A percentile compares a stretch with the other conserved stretches of the same genome.
These are phyloP conservation scores for Aspiorhynchus laticeps DNA, from an alignment of 2,113 vertebrate genomes.

Conservation along the genomic window DNA sequence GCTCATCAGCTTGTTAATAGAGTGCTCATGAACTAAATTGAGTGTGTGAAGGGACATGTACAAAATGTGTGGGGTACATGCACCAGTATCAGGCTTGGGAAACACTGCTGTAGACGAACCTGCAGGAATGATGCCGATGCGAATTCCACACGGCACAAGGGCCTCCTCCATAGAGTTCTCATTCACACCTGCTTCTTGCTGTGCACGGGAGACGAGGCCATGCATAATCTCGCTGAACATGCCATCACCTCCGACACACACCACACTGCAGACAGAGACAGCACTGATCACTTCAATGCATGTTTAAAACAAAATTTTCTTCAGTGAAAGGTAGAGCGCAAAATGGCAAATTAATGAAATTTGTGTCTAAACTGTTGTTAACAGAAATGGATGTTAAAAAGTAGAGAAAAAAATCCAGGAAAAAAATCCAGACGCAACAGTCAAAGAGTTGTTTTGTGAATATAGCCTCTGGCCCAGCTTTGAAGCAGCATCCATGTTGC, in stretches of 20 bases:
- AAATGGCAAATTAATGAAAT: too few relatives aligned
- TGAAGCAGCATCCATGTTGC: conserved; percentile 34
- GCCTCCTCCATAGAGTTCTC: conserved; percentile 78
- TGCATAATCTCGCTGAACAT: conserved; percentile 97
- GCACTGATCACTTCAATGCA: not conserved
- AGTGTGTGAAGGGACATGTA: not conserved
- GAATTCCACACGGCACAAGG: conserved; percentile 81
- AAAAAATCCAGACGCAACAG: conserved; percentile 42
- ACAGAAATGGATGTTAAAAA: not conserved
- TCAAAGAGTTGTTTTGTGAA: not conserved
- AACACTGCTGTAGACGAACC: conserved; percentile 71
- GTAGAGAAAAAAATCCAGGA: not conserved
- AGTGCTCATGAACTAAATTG: not conserved
- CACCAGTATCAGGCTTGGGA: not conserved
- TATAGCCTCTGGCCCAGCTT: conserved; percentile 14
- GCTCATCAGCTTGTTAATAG: not conserved
- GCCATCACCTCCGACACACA: conserved; percentile 94
- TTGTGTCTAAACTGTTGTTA: not conserved
- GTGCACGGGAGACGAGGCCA: conserved; percentile 85
- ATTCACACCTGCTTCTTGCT: conserved; percentile 82
- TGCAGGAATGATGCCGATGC: conserved; percentile 93
- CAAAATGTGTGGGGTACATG: not conserved
- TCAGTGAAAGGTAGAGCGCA: not conserved
- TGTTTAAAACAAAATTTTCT: not conserved
- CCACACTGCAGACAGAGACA: conserved; percentile 76